These are phyloP conservation scores for Chaetodon trifasciatus DNA, from an alignment of 2,797 vertebrate genomes.

Conservation along the genomic window DNA sequence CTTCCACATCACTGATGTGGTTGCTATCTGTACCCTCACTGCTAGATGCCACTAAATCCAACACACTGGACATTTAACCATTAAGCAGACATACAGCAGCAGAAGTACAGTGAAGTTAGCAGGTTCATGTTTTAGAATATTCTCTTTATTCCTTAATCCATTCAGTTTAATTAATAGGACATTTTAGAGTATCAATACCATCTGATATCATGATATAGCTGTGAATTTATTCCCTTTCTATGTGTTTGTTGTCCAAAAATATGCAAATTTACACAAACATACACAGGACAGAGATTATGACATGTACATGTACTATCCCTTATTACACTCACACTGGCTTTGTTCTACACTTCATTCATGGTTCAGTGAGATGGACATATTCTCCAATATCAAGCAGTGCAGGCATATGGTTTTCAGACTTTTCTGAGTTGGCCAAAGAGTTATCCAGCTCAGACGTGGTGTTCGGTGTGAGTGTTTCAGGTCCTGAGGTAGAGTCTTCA, in stretches of 20 bases:
- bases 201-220: not conserved
- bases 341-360: constrained; percentile 3
- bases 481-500: constrained; percentile 27
- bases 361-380: constrained; percentile 23
- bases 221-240: not conserved
- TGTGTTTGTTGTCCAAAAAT: too few species aligned
- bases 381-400: constrained; percentile 25
- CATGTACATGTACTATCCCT: not conserved
- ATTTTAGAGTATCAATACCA: too few species aligned
- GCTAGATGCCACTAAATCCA: too few species aligned
- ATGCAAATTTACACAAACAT: too few species aligned
- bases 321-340: not conserved
- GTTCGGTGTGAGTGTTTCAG: constrained; percentile 29
- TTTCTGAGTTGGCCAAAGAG: constrained; percentile 13
- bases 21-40: too few species aligned
- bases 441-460: constrained; percentile 1
- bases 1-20: not conserved
- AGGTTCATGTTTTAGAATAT: not conserved
- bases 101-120: not conserved
- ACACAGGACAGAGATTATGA: constrained; percentile 3
- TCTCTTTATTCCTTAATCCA: not conserved
- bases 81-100: not conserved
- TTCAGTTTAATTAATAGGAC: too few species aligned
- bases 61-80: not conserved
- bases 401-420: constrained; percentile 5